Evolutionary conservation across 2,113 vertebrate species (phyloP), one percentile per base, ranked within the genome.

Genomic region (Sinosuthora webbiana): DNA sequence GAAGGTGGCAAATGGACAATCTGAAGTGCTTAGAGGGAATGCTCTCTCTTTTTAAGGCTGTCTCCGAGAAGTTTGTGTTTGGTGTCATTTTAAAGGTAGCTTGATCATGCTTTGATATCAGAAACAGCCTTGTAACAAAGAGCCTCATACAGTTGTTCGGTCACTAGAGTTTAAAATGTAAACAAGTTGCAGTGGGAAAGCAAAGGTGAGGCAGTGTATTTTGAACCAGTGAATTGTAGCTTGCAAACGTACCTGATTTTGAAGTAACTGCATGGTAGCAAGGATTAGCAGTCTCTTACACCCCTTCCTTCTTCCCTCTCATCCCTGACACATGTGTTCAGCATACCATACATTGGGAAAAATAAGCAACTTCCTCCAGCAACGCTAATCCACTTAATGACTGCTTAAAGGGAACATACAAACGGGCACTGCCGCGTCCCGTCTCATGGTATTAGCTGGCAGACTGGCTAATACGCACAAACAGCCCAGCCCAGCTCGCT

Each of bases 221-320:
- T 90, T 85, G 93, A 97, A 95, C 91, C 95, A 81, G 95, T 94
- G 81, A 97, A 90, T 60, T 92, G 90, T 95, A 96, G 95, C 83
- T 96, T 97, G 97, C 95, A 95, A 85, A 87, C 8, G 55, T 96
- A 96, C 77, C 95, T 84, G 84, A 94, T 95, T 96, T 95, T 92
- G 93, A 97, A 97, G 97, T 96, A 97, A 97, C 98, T 98, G 98
- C 98, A 99, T 95, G 98, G 98, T 98, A 98, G 98, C 98, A 98
- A 98, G 98, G 98, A 99, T 97, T 97, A 97, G 97, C 97, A 63
- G 90, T 92, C 93, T 97, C 96, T 96, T 93, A 95, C 94, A 97
- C 87, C 94, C 94, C 91, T 92, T 97, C 95, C 93, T 96, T 92
- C 91, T 97, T 96, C 95, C 97, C 96, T 93, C 77, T 96, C 96